Evolutionary conservation across 2,113 vertebrate species (phyloP).

Genomic region (Epinephelus moara): DNA sequence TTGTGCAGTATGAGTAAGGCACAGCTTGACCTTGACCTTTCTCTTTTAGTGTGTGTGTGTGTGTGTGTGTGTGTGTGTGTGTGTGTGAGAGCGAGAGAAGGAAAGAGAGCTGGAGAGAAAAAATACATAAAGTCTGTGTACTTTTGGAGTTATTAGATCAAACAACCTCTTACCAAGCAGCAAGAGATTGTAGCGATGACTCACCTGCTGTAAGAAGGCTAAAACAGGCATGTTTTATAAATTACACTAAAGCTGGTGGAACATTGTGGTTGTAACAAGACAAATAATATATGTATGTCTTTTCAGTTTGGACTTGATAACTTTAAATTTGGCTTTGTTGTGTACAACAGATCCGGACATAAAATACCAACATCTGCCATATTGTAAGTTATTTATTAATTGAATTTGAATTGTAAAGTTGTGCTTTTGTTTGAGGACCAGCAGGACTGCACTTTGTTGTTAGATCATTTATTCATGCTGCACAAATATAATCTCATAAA

Average conservation of each 20-base stretch:
- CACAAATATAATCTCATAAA: not conserved
- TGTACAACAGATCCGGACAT: not conserved
- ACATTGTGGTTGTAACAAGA: not conserved
- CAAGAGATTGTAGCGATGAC: not conserved
- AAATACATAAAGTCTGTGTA: not conserved
- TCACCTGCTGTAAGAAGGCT: conserved; percentile 3
- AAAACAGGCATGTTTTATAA: not conserved
- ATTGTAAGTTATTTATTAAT: not conserved
- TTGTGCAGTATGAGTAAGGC: conserved; percentile 13
- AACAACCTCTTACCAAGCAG: not conserved
- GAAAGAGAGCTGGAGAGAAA: not conserved
- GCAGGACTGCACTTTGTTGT: not conserved
- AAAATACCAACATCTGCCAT: not conserved
- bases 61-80: not conserved
- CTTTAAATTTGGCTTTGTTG: not conserved
- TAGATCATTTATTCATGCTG: conserved; percentile 18
- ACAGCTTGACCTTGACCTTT: conserved; percentile 54
- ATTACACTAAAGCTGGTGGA: not conserved
- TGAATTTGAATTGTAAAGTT: not conserved
- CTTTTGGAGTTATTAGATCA: not conserved
- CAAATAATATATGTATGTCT: not conserved
- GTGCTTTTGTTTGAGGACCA: not conserved
- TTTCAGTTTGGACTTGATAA: not conserved
- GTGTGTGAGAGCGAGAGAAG: not conserved
- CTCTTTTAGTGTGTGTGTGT: not conserved